Evolutionary conservation across 1,140 invertebrate species (phyloP), one percentile per base, ranked within the genome.

Genomic region (Sycophila sp.): DNA sequence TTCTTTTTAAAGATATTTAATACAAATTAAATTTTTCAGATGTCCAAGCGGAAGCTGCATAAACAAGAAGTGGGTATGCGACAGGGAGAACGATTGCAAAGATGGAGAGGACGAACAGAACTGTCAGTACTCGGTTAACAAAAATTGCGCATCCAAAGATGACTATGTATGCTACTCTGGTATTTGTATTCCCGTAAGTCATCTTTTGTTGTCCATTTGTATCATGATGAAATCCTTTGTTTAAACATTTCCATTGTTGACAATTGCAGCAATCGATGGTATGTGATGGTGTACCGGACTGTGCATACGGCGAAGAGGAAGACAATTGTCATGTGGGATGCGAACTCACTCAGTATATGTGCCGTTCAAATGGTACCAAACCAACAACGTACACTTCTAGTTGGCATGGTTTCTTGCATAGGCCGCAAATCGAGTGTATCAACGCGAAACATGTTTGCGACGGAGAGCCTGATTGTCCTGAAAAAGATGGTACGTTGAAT

Each of bases 281-380:
- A 0, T 98, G 95, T 80, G 94, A 98, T 80, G 93, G 93, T 8
- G 89, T 92, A 26, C 88, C 91, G 0, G 96, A 98, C 78, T 98
- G 96, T 81, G 88, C 89, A 0, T 90, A 93, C 45, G 91, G 91
- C 4, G 94, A 96, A 77, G 96, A 97, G 82, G 95, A 97, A 83
- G 81, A 87, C 15, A 89, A 90, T 36, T 94, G 93, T 74, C 86
- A 90, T 72, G 87, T 90, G n/a, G 88, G 87, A 45, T 94, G 92
- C 69, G 92, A 93, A 78, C 85, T 89, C 53, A 90, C 90, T 6
- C 92, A 94, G 76, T 93, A 92, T 77, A 87, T 90, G 38, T 94
- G 92, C 74, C 86, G 86, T 17, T 76, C 76, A 45, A 90, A 87
- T 75, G 87, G 82, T 73, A 90, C 87, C 36, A 75, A 79, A 26